These are phyloP conservation scores for Tetragonisca angustula DNA, from an alignment of 2,888 invertebrate genomes.

Conservation along the genomic window DNA sequence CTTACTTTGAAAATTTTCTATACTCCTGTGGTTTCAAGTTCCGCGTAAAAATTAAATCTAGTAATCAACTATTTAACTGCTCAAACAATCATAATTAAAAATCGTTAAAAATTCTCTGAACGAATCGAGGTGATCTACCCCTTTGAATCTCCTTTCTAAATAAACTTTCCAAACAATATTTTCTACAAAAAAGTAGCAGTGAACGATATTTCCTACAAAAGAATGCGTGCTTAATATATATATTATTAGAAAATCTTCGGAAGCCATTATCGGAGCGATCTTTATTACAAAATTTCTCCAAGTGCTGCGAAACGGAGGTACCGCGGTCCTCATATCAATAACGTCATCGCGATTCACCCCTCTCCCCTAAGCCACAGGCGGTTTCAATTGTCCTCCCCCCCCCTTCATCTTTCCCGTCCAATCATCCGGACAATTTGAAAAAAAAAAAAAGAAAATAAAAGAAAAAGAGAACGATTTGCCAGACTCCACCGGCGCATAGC, in stretches of 20 bases:
- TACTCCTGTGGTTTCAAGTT: too few relatives aligned
- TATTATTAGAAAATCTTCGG: neutral
- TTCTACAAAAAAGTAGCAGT: too few relatives aligned
- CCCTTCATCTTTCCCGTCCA: neutral
- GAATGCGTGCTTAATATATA: too few relatives aligned
- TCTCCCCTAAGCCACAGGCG: too few relatives aligned
- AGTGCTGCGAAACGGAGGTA: neutral
- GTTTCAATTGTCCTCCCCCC: neutral
- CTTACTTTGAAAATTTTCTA: too few relatives aligned
- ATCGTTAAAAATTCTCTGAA: too few relatives aligned
- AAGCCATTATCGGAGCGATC: neutral
- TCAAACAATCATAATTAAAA: too few relatives aligned
- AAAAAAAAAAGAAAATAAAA: neutral
- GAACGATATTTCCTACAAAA: neutral
- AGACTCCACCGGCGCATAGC: neutral
- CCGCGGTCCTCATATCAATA: neutral
- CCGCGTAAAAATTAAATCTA: too few relatives aligned
- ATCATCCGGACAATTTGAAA: conserved; percentile 5
- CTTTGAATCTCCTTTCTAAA: too few relatives aligned
- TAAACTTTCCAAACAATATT: too few relatives aligned
- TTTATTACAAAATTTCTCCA: neutral
- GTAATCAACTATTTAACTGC: too few relatives aligned
- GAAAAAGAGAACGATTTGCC: neutral
- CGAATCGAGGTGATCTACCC: too few relatives aligned
- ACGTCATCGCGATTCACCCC: neutral